Evolutionary conservation across 2,888 invertebrate genomes (phyloP), one percentile per base, ranked within the genome.

Genomic region (Eristalis arbustorum): DNA sequence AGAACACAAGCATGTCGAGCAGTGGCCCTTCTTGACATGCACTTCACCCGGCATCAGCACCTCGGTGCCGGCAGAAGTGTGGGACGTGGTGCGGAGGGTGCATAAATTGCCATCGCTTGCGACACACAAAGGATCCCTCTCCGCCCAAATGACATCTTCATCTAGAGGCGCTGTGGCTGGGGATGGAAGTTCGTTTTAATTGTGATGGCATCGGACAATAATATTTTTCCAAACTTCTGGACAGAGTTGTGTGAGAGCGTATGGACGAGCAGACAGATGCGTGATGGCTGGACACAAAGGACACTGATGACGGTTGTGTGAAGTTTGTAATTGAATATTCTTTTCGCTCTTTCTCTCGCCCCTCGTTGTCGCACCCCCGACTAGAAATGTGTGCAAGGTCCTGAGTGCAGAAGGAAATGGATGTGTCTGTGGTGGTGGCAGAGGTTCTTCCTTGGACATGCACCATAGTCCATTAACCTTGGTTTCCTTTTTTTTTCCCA

Each of bases 291-390:
- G 49, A 18, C 18, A 72, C 56, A 64, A 18, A 40, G 57, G 40
- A 72, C 57, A 42, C 18, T n/a, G 42, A 42, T 1, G 63, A 34
- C 57, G 59, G 59, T 63, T 74, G 63, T 74, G 71, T 75, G 72
- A 69, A 84, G 80, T 77, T 80, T 81, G 84, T 77, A 77, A 85
- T 73, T 81, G 69, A 77, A 85, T 85, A 85, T 82, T 71, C 72
- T 18, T 2, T 49, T 28, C 4, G 28, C 61, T 72, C 28, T 59
- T 34, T 14, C 49, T n/a, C 49, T 18, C 49, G 31, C 14, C n/a
- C 5, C 6, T 8, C 5, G 2, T 13, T 37, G 13, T 37, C 37
- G 1, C 37, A 11, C 1, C 37, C 37, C 34, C 11, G 11, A 11
- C 34, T 37, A 10, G 11, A 37, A 11, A n/a, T 49, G 25, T 13